phyloP scores from a whole-genome alignment of 2,113 vertebrate genomes.

The Pseudonaja textilis region DNA sequence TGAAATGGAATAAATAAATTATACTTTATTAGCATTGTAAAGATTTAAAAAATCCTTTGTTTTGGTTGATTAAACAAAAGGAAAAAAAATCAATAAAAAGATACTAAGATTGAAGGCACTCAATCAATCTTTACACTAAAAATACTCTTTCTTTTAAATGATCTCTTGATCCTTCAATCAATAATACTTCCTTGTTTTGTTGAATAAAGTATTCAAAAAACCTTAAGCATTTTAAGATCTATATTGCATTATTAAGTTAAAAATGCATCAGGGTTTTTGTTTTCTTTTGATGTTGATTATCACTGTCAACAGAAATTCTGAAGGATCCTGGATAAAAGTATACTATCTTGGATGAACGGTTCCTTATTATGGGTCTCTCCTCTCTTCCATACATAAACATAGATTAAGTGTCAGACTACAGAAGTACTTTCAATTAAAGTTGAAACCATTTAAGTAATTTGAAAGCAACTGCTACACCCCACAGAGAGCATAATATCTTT shows the following conservation, averaged over 20 bases:
- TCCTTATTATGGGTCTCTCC: conserved; percentile 13
- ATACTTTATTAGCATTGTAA: not conserved
- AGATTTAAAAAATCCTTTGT: not conserved
- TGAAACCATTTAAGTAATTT: conserved; percentile 23
- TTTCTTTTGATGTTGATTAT: not conserved
- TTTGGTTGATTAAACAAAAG: not conserved
- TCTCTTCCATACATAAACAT: not conserved
- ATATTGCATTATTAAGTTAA: not conserved
- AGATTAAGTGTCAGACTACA: not conserved
- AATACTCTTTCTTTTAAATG: not conserved
- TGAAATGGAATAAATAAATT: not conserved
- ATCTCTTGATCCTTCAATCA: not conserved
- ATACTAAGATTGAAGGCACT: not conserved
- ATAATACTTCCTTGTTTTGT: not conserved
- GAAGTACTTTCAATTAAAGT: conserved; percentile 8
- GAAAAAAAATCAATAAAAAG: not conserved
- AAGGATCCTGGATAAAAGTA: conserved; percentile 1
- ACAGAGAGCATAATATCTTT: conserved; percentile 12
- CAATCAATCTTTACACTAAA: not conserved
- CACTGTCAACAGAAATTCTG: not conserved
- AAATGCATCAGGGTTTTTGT: not conserved
- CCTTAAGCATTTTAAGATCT: not conserved
- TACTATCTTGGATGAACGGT: not conserved
- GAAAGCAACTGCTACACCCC: not conserved
- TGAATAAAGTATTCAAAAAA: not conserved